Percentiles rank a stretch among this genome's conserved stretches.
Evolutionary conservation across 2,888 invertebrate genomes (phyloP).

Genomic region (Dysmachus trigonus): DNA sequence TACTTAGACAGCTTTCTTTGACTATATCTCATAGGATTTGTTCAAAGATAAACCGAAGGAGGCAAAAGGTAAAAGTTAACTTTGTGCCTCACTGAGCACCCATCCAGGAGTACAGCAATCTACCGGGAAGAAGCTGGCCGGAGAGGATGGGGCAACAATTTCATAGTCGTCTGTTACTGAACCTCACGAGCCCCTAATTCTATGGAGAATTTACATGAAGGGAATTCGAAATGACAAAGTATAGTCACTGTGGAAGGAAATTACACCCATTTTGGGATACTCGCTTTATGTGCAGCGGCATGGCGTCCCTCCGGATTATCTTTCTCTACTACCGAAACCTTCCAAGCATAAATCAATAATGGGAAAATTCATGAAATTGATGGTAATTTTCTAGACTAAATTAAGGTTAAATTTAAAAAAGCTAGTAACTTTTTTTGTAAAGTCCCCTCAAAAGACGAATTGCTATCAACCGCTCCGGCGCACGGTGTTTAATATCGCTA

Average conservation of each 20-base stretch:
- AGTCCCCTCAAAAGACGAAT: background rate
- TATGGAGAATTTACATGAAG: slow-evolving; percentile 31
- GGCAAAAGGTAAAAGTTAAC: slow-evolving; percentile 31
- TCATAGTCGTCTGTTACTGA: background rate
- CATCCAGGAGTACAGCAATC: slow-evolving; percentile 35
- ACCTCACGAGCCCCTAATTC: background rate
- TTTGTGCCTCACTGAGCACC: slow-evolving; percentile 16
- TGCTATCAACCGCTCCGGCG: background rate
- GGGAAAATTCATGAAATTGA: slow-evolving; percentile 35
- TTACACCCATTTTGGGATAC: slow-evolving; percentile 30
- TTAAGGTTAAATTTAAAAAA: slow-evolving; percentile 28
- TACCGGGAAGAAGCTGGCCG: background rate
- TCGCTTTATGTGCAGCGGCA: slow-evolving; percentile 14
- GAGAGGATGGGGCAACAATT: background rate
- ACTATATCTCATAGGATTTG: slow-evolving; percentile 3
- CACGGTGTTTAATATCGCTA: too few species aligned
- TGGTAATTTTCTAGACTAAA: slow-evolving; percentile 14
- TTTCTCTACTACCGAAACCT: slow-evolving; percentile 9
- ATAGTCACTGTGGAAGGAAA: slow-evolving; percentile 26
- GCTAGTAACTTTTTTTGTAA: background rate
- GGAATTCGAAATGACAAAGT: slow-evolving; percentile 35
- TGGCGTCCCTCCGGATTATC: slow-evolving; percentile 25
- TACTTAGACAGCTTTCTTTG: background rate
- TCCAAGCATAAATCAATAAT: slow-evolving; percentile 31
- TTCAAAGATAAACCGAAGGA: background rate